A percentile compares a stretch with the other conserved stretches of the same genome.
Evolutionary conservation across 2,797 vertebrate species (phyloP).

Genomic region (Paramormyrops hopkinsi): DNA sequence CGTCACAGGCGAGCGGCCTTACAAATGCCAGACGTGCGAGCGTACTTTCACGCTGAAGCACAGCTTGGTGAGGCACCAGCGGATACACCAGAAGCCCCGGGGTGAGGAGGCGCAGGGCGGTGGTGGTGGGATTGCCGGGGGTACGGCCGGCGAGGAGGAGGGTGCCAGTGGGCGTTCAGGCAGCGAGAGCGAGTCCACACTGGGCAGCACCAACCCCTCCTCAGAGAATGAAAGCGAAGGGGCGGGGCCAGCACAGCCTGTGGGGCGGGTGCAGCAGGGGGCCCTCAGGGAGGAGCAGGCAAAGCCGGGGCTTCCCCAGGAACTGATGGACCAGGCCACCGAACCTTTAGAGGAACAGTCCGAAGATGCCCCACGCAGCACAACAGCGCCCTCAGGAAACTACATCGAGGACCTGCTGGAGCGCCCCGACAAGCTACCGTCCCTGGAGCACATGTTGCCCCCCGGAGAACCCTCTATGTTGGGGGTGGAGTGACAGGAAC

Average conservation of each 20-base stretch:
- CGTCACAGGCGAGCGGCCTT: constrained; percentile 81
- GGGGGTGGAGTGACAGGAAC: constrained; percentile 68
- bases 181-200: constrained; percentile 63
- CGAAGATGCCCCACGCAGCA: background rate
- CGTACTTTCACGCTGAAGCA: constrained; percentile 96
- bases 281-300: constrained; percentile 5
- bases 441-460: constrained; percentile 62
- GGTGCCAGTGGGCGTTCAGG: constrained; percentile 50
- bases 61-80: constrained; percentile 92
- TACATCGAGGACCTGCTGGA: constrained; percentile 71
- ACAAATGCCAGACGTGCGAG: constrained; percentile 92
- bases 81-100: constrained; percentile 83
- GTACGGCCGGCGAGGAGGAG: constrained; percentile 57
- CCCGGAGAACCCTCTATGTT: constrained; percentile 59
- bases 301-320: background rate
- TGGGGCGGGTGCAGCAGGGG: background rate
- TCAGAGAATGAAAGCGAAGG: constrained; percentile 52
- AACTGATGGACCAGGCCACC: background rate
- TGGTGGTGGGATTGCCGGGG: constrained; percentile 49
- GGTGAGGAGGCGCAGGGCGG: constrained; percentile 39
- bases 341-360: background rate
- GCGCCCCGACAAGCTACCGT: constrained; percentile 54
- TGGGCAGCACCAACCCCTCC: constrained; percentile 55
- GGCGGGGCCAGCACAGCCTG: background rate
- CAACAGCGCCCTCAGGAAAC: constrained; percentile 30